Evolutionary conservation across 2,888 invertebrate species (phyloP).

Genomic region (Polymixis lichenea): DNA sequence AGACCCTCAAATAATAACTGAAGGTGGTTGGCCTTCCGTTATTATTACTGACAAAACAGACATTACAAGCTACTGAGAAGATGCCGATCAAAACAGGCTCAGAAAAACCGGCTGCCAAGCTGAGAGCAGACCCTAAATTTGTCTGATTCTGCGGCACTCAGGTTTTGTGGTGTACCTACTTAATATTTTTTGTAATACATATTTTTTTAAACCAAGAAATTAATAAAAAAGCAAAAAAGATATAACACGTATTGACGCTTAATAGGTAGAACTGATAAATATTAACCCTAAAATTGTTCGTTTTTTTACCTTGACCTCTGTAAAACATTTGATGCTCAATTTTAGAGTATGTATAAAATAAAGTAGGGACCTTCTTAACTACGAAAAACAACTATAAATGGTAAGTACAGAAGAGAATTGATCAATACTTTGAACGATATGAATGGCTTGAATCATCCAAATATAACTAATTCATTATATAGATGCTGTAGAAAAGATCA

Average conservation of each 20-base stretch:
- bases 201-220: background rate
- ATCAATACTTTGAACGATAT: slow-evolving; percentile 30
- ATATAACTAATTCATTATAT: background rate
- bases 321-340: background rate
- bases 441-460: slow-evolving; percentile 9
- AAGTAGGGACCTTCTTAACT: background rate
- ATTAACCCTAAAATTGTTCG: background rate
- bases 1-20: slow-evolving; percentile 21
- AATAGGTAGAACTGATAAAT: too few relatives aligned
- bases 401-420: slow-evolving; percentile 1
- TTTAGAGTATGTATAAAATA: background rate
- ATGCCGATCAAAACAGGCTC: slow-evolving; percentile 58
- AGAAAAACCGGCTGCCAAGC: slow-evolving; percentile 62
- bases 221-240: background rate
- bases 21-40: too few relatives aligned
- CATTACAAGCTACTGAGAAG: slow-evolving; percentile 20
- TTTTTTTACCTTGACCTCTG: background rate
- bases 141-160: slow-evolving; percentile 7
- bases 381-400: background rate
- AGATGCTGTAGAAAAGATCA: slow-evolving; percentile 14
- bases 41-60: slow-evolving; percentile 30
- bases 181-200: background rate
- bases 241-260: too few relatives aligned
- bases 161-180: background rate
- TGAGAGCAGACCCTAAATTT: slow-evolving; percentile 26